Percentiles rank a stretch among this genome's conserved stretches.
Evolutionary conservation across 2,113 vertebrate genomes (phyloP).

Genomic region (Daubentonia madagascariensis): DNA sequence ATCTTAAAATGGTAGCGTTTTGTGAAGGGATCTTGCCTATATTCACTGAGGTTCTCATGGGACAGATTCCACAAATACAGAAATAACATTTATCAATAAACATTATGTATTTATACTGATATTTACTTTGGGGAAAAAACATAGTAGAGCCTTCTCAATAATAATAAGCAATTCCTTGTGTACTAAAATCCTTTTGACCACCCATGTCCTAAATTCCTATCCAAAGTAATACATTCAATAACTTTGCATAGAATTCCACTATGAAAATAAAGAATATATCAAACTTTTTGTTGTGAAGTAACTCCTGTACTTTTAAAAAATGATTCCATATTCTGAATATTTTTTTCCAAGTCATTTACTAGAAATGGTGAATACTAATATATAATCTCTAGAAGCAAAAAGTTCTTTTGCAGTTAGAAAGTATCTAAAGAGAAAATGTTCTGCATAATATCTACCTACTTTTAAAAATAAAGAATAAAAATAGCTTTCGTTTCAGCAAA

Average conservation of each 20-base stretch:
- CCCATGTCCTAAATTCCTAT: neutral
- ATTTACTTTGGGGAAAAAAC: neutral
- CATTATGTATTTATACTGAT: slow-evolving; percentile 8
- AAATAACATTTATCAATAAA: slow-evolving; percentile 16
- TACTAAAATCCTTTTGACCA: neutral
- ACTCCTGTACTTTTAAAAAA: slow-evolving; percentile 39
- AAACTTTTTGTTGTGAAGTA: slow-evolving; percentile 51
- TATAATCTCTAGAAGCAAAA: neutral
- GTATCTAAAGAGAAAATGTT: neutral
- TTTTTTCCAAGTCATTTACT: slow-evolving; percentile 59
- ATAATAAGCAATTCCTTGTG: neutral
- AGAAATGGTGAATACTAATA: slow-evolving; percentile 9
- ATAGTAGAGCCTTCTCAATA: neutral
- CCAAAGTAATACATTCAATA: neutral
- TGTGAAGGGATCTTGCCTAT: neutral
- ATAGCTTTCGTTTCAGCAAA: slow-evolving; percentile 54
- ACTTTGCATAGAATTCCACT: slow-evolving; percentile 44
- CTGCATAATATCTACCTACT: neutral
- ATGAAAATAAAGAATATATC: slow-evolving; percentile 17
- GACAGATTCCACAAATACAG: neutral
- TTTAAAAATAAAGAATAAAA: neutral
- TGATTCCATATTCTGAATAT: slow-evolving; percentile 42
- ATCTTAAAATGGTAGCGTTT: neutral
- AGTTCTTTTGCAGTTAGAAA: slow-evolving; percentile 52
- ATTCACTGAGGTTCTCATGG: neutral